Conservation (phyloP, 2,888 invertebrate genomes). For the Cynaeus angustus region DNA sequence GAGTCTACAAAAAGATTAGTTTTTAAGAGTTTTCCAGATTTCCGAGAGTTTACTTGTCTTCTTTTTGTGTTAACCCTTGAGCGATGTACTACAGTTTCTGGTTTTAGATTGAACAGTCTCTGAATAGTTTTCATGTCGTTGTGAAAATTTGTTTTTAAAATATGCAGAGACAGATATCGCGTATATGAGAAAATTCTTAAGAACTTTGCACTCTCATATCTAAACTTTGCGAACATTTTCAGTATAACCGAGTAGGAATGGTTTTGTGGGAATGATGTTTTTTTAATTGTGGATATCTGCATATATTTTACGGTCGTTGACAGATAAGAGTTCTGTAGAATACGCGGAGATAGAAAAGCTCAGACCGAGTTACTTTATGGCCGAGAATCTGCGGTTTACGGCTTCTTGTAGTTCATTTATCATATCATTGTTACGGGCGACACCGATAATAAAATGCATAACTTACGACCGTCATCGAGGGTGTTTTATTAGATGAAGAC, state of each 20-base stretch:
- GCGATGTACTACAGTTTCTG: too few species aligned
- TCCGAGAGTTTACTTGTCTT: too few species aligned
- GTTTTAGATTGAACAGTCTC: too few species aligned
- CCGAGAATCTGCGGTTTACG: conserved; percentile 52
- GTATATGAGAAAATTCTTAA: too few species aligned
- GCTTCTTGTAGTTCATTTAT: conserved; percentile 55
- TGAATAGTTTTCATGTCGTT: too few species aligned
- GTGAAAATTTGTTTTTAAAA: too few species aligned
- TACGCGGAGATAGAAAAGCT: conserved; percentile 40
- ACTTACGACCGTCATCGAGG: conserved; percentile 50
- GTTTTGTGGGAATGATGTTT: background rate
- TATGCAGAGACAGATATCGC: too few species aligned
- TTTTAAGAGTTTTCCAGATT: too few species aligned
- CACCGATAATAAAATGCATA: conserved; percentile 52
- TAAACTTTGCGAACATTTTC: background rate
- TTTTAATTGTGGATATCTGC: conserved; percentile 36
- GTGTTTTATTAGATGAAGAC: conserved; percentile 52
- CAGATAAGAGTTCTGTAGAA: conserved; percentile 47
- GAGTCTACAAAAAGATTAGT: too few species aligned
- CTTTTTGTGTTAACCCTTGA: too few species aligned
- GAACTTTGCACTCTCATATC: too few species aligned
- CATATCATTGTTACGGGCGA: conserved; percentile 53
- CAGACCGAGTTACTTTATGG: conserved; percentile 51
- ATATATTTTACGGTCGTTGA: conserved; percentile 47
- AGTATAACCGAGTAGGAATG: too few species aligned